phyloP scores from a whole-genome alignment of 2,888 invertebrate species.

The Mimas tiliae region DNA sequence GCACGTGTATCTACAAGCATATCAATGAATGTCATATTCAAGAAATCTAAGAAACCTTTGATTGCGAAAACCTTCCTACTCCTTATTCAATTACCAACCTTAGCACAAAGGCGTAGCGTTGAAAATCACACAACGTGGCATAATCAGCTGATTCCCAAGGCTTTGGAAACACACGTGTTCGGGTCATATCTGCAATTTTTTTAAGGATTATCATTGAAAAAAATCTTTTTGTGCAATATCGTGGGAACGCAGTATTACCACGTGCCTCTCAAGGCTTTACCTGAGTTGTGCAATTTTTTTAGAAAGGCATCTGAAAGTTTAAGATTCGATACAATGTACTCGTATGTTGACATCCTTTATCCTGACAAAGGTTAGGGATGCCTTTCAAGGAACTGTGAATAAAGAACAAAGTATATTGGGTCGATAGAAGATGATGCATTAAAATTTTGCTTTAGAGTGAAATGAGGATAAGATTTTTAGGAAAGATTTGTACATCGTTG shows the following conservation, averaged over 20 bases:
- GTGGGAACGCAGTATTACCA: conserved; percentile 64
- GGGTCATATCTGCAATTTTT: conserved; percentile 64
- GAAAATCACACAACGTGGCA: conserved; percentile 20
- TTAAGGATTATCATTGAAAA: conserved; percentile 51
- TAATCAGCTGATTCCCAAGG: conserved; percentile 72
- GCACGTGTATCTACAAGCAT: conserved; percentile 12
- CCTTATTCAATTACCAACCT: background rate
- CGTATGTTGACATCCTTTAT: conserved; percentile 11
- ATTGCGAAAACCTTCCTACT: background rate
- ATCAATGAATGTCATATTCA: conserved; percentile 4
- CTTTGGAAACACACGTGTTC: conserved; percentile 62
- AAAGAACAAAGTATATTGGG: background rate
- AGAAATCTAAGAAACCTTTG: conserved; percentile 18
- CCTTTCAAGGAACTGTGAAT: conserved; percentile 3
- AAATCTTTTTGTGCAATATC: conserved; percentile 65
- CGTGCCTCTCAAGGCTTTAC: conserved; percentile 55
- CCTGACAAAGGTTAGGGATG: conserved; percentile 15
- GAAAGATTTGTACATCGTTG: too few relatives aligned
- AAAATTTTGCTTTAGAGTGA: too few relatives aligned
- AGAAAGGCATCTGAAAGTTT: conserved; percentile 28
- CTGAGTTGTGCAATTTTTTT: conserved; percentile 47
- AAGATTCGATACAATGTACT: conserved; percentile 9
- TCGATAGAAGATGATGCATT: too few relatives aligned
- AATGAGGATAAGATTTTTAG: too few relatives aligned
- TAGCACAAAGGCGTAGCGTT: background rate